Evolutionary conservation across 2,888 invertebrate genomes (phyloP).

Genomic region (Cataglyphis cursor): DNA sequence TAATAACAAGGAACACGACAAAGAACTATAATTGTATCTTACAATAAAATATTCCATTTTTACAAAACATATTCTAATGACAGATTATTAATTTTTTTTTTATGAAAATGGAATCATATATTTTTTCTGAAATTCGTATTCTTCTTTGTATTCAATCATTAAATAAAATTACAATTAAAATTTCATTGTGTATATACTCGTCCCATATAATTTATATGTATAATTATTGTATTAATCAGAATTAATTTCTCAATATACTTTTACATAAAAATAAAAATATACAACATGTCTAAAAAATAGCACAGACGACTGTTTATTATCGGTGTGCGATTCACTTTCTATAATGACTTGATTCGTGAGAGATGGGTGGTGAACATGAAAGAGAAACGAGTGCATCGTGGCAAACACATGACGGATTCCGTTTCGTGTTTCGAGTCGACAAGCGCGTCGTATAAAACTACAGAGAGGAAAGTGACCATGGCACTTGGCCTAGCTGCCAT

Average conservation of each 20-base stretch:
- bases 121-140: neutral
- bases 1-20: neutral
- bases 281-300: neutral
- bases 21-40: neutral
- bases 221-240: neutral
- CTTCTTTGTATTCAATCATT: neutral
- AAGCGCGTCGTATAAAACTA: slow-evolving; percentile 65
- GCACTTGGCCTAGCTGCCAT: slow-evolving; percentile 68
- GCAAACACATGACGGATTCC: slow-evolving; percentile 23
- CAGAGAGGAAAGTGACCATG: slow-evolving; percentile 76
- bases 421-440: slow-evolving; percentile 58
- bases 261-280: slow-evolving; percentile 14
- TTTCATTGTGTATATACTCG: neutral
- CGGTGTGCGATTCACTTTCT: slow-evolving; percentile 1
- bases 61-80: neutral
- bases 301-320: neutral
- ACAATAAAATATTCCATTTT: neutral
- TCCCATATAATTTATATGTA: neutral
- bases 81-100: neutral
- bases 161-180: slow-evolving; percentile 3
- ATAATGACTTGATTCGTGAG: neutral
- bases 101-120: neutral
- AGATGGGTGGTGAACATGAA: neutral
- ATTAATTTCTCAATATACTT: neutral
- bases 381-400: slow-evolving; percentile 6